A percentile compares a stretch with the other conserved stretches of the same genome.
Evolutionary conservation across 2,888 invertebrate genomes (phyloP).

Genomic region (Ectropis crepuscularia): DNA sequence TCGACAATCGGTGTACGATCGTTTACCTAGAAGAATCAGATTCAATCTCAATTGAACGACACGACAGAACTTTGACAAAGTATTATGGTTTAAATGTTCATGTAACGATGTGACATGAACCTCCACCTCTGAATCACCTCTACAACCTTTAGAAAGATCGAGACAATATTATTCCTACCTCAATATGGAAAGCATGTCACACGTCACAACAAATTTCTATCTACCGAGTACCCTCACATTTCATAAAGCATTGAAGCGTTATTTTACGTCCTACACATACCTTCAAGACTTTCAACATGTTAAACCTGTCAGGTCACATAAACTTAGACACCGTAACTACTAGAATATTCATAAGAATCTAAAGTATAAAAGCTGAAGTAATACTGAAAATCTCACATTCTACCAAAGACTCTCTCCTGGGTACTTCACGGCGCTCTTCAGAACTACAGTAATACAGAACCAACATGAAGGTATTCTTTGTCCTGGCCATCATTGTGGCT

Average conservation of each 20-base stretch:
- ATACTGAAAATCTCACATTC: slow-evolving; percentile 26
- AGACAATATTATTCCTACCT: no score
- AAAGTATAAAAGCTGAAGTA: slow-evolving; percentile 29
- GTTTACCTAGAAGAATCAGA: no score
- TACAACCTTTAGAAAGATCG: no score
- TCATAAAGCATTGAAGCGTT: slow-evolving; percentile 15
- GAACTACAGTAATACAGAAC: not conserved
- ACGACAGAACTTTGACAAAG: no score
- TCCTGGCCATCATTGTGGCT: slow-evolving; percentile 11
- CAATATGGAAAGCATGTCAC: no score
- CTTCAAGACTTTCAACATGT: slow-evolving; percentile 19
- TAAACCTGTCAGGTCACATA: slow-evolving; percentile 33
- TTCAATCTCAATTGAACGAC: no score
- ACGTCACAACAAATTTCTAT: not conserved
- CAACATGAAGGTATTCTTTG: slow-evolving; percentile 30
- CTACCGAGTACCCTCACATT: slow-evolving; percentile 4
- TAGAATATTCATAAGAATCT: slow-evolving; percentile 37
- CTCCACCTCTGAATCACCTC: no score
- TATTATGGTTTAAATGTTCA: no score
- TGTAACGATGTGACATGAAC: no score
- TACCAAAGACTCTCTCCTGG: slow-evolving; percentile 14
- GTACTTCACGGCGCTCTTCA: slow-evolving; percentile 6
- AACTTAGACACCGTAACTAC: slow-evolving; percentile 17
- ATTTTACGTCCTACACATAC: slow-evolving; percentile 14
- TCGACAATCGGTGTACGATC: no score